Percentiles rank a stretch among this genome's conserved stretches.
phyloP scores from a whole-genome alignment of 2,888 invertebrate genomes.

The Meiosimyza decipiens region DNA sequence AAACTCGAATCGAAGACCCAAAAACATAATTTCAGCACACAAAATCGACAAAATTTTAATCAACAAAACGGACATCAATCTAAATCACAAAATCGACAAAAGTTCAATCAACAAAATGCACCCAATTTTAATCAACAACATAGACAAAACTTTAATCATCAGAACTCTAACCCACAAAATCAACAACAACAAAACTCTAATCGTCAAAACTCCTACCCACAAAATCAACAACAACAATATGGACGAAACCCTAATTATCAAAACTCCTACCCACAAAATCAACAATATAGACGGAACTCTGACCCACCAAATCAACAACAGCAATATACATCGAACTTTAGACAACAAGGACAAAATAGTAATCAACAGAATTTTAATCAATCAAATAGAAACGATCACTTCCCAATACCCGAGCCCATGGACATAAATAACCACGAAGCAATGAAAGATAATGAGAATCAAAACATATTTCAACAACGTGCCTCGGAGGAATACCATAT shows the following conservation, averaged over 20 bases:
- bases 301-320: slow-evolving; percentile 5
- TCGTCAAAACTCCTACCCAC: no score
- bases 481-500: slow-evolving; percentile 40
- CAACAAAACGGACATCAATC: neutral
- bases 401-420: slow-evolving; percentile 38
- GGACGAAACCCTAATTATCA: slow-evolving; percentile 14
- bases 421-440: slow-evolving; percentile 34
- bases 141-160: slow-evolving; percentile 18
- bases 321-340: slow-evolving; percentile 25
- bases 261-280: no score
- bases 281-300: slow-evolving; percentile 15
- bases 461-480: slow-evolving; percentile 31
- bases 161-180: no score
- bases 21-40: slow-evolving; percentile 39
- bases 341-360: slow-evolving; percentile 14
- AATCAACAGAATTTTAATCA: slow-evolving; percentile 20
- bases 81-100: slow-evolving; percentile 42
- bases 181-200: no score
- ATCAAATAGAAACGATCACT: slow-evolving; percentile 11
- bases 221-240: no score
- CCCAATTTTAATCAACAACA: slow-evolving; percentile 24
- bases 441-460: neutral
- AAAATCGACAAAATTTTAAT: neutral
- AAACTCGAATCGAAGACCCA: neutral
- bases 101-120: slow-evolving; percentile 38